These are phyloP conservation scores for Cydia strobilella DNA, from an alignment of 1,140 invertebrate species.

Conservation along the genomic window DNA sequence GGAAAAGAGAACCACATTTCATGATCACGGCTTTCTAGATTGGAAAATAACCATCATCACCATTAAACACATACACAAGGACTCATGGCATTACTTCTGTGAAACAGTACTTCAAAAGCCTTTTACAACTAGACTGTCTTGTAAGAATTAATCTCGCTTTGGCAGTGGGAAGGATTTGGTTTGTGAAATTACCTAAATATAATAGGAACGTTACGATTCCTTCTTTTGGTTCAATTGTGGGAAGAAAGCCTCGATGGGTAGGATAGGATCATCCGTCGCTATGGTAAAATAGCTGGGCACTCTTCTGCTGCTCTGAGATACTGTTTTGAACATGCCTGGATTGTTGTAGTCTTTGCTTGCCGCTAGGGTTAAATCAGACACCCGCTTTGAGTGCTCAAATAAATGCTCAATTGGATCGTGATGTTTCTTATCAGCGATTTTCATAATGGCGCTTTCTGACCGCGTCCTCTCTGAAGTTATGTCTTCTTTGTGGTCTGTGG, in stretches of 20 bases:
- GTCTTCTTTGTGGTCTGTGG: constrained; percentile 59
- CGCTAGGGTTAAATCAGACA: constrained; percentile 81
- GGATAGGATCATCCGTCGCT: constrained; percentile 83
- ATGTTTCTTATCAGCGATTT: constrained; percentile 77
- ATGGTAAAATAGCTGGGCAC: constrained; percentile 83
- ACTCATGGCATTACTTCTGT: neutral
- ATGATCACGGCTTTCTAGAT: too few species aligned
- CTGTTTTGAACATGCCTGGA: constrained; percentile 80
- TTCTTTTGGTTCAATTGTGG: constrained; percentile 82
- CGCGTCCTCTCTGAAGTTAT: constrained; percentile 72
- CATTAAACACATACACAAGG: neutral
- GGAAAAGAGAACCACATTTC: too few species aligned
- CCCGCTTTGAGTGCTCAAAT: constrained; percentile 80
- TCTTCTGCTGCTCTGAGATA: constrained; percentile 75
- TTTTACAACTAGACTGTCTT: constrained; percentile 2
- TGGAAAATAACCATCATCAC: too few species aligned
- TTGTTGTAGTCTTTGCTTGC: constrained; percentile 82
- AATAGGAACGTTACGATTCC: constrained; percentile 68
- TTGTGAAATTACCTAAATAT: constrained; percentile 48
- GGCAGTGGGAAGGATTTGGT: constrained; percentile 73
- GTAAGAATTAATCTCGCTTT: constrained; percentile 54
- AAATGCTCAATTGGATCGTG: constrained; percentile 63
- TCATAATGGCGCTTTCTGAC: constrained; percentile 81
- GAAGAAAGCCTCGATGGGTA: constrained; percentile 84
- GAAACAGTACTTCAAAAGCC: neutral